Conservation (phyloP, 2,888 invertebrate species). For the Buathra laborator region DNA sequence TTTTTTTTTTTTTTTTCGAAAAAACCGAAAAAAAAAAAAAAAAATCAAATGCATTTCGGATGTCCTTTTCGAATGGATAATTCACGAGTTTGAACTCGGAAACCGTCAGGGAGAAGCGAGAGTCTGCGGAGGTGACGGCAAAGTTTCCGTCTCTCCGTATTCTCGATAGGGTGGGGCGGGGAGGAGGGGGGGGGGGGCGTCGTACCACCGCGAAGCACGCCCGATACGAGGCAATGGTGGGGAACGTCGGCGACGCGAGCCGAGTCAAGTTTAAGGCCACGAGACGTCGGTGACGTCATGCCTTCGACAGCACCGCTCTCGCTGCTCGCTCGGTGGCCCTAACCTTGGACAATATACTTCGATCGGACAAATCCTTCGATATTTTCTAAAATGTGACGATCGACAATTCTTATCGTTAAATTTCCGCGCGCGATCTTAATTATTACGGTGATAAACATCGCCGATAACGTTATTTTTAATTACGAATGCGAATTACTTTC, state of each 20-base stretch:
- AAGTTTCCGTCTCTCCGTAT: slow-evolving; percentile 45
- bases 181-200: neutral
- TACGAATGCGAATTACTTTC: neutral
- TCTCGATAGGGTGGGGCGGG: neutral
- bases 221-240: slow-evolving; percentile 11
- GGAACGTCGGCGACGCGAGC: slow-evolving; percentile 62
- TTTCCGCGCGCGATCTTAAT: neutral
- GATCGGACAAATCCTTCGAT: slow-evolving; percentile 72
- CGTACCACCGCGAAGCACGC: slow-evolving; percentile 30
- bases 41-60: neutral
- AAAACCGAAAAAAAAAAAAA: neutral
- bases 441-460: neutral
- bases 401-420: neutral
- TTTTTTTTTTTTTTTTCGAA: too few species aligned
- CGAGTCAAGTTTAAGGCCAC: slow-evolving; percentile 82
- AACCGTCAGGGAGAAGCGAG: neutral
- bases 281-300: slow-evolving; percentile 82
- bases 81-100: slow-evolving; percentile 42
- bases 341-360: slow-evolving; percentile 81
- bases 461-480: neutral
- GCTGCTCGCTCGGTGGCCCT: slow-evolving; percentile 72
- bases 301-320: slow-evolving; percentile 50
- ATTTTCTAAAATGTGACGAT: slow-evolving; percentile 6
- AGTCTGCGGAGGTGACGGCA: slow-evolving; percentile 6
- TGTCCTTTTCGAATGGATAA: slow-evolving; percentile 45